These are phyloP conservation scores for Anaspis maculata DNA, from an alignment of 2,888 invertebrate species.

Conservation along the genomic window DNA sequence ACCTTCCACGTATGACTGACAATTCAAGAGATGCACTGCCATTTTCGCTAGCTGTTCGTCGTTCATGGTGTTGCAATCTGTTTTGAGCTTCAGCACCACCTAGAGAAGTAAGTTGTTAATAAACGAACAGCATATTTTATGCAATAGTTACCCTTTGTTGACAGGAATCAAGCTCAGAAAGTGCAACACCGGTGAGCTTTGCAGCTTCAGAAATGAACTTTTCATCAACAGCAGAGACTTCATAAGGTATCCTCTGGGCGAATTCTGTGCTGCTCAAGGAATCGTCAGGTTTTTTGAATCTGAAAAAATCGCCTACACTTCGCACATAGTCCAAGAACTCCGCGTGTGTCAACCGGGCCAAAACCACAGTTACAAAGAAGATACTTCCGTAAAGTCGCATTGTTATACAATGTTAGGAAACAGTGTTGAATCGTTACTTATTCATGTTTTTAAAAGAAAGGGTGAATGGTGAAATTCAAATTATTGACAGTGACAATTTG, in stretches of 20 bases:
- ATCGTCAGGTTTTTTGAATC: too few relatives aligned
- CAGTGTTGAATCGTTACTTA: too few relatives aligned
- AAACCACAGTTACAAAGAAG: too few relatives aligned
- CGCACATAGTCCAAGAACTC: too few relatives aligned
- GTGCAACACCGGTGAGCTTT: conserved; percentile 48
- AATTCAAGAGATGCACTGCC: conserved; percentile 58
- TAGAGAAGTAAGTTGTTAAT: conserved; percentile 22
- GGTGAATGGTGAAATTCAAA: too few relatives aligned
- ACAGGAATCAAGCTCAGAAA: conserved; percentile 53
- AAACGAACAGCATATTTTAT: too few relatives aligned
- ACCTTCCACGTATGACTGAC: conserved; percentile 56
- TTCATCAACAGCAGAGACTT: conserved; percentile 49
- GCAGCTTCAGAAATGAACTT: conserved; percentile 56
- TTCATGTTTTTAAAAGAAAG: too few relatives aligned
- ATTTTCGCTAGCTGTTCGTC: conserved; percentile 60
- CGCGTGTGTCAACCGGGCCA: too few relatives aligned
- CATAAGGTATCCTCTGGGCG: conserved; percentile 43
- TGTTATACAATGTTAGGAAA: too few relatives aligned
- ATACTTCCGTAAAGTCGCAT: too few relatives aligned
- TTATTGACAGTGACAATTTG: too few relatives aligned
- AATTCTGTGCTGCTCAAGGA: conserved; percentile 15
- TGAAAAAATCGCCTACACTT: too few relatives aligned
- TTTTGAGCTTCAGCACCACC: conserved; percentile 53
- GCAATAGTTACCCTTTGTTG: conserved; percentile 51
- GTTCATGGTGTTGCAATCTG: conserved; percentile 50